Evolutionary conservation across 1,140 invertebrate species (phyloP).

Genomic region (Cepaea nemoralis): DNA sequence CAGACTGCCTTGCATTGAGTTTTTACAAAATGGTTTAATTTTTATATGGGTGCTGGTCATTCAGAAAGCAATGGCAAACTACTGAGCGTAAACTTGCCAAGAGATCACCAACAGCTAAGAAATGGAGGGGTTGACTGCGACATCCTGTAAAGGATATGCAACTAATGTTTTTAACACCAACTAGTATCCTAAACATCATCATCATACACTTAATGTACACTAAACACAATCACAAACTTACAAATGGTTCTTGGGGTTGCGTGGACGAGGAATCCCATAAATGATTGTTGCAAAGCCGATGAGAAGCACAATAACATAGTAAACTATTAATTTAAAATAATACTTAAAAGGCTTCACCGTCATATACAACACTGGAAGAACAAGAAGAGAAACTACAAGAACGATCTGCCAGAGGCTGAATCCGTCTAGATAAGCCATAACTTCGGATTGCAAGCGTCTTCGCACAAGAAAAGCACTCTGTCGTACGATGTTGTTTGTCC

Average conservation of each 20-base stretch:
- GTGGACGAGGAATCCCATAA: constrained; percentile 45
- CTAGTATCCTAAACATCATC: neutral
- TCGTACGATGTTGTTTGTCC: neutral
- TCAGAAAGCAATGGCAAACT: no score
- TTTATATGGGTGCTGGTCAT: no score
- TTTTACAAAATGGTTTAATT: no score
- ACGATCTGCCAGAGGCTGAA: constrained; percentile 42
- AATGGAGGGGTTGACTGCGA: no score
- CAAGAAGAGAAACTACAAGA: constrained; percentile 50
- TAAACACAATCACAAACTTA: constrained; percentile 32
- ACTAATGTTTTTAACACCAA: no score
- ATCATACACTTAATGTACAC: neutral
- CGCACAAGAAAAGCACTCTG: no score
- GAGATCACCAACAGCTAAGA: no score
- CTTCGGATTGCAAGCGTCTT: no score
- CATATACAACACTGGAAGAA: constrained; percentile 56
- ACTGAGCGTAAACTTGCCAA: no score
- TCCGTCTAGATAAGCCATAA: constrained; percentile 7
- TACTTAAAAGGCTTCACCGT: constrained; percentile 55
- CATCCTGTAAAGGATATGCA: no score
- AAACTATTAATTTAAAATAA: constrained; percentile 58
- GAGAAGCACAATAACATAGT: constrained; percentile 46
- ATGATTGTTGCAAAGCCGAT: constrained; percentile 45
- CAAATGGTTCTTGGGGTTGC: constrained; percentile 56
- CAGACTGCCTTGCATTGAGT: no score